These are phyloP conservation scores for Poicephalus meyeri DNA, from an alignment of 2,113 vertebrate species.

Conservation along the genomic window DNA sequence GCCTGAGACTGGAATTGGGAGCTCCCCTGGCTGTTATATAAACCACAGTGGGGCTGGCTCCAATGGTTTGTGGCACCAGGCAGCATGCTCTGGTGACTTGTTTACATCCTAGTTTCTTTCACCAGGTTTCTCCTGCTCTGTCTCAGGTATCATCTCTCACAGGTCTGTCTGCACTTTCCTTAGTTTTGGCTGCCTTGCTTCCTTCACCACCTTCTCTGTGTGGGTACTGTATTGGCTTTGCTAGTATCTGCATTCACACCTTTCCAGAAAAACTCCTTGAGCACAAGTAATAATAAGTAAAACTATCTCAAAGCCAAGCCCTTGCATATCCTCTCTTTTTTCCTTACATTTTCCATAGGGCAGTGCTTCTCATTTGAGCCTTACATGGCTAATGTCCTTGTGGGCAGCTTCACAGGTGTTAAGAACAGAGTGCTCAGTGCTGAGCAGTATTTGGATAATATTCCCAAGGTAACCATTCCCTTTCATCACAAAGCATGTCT, in stretches of 20 bases:
- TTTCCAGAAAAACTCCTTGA: background rate
- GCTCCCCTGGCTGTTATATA: too few relatives aligned
- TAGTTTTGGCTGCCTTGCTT: background rate
- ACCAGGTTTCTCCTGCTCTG: background rate
- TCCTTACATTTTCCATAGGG: background rate
- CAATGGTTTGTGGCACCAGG: background rate
- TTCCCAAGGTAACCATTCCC: background rate
- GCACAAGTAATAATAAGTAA: background rate
- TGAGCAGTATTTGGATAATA: background rate
- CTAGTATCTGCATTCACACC: background rate
- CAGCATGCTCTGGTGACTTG: background rate
- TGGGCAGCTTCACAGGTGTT: background rate
- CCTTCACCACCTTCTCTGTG: background rate
- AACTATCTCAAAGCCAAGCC: background rate
- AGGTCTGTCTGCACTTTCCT: background rate
- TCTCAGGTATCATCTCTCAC: background rate
- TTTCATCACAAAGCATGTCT: background rate
- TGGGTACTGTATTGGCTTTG: background rate
- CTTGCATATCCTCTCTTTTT: background rate
- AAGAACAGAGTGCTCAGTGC: background rate
- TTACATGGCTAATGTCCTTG: fast-evolving
- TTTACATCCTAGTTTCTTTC: background rate
- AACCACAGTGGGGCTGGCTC: too few relatives aligned
- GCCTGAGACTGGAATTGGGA: too few relatives aligned
- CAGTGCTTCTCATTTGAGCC: background rate